phyloP scores from a whole-genome alignment of 2,888 invertebrate species.

The Caenorhabditis uteleia region DNA sequence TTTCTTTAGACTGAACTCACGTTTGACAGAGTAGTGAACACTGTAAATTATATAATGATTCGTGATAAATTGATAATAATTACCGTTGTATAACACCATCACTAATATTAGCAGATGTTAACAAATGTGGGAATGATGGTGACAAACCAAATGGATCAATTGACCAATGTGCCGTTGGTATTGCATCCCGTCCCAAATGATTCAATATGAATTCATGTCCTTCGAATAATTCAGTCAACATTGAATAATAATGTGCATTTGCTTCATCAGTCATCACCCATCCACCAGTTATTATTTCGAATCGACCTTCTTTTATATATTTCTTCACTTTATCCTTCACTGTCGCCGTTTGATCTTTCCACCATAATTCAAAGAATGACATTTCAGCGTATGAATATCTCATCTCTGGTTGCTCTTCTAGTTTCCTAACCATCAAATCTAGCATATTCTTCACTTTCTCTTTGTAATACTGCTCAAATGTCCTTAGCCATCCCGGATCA shows the following conservation, averaged over 20 bases:
- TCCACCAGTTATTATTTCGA: conserved; percentile 95
- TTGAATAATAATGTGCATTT: conserved; percentile 88
- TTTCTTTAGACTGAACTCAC: no score
- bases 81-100: conserved; percentile 84
- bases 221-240: conserved; percentile 86
- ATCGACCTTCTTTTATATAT: conserved; percentile 77
- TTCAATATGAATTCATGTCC: conserved; percentile 92
- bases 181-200: conserved; percentile 80
- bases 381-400: conserved; percentile 98
- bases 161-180: conserved; percentile 78
- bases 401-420: conserved; percentile 83
- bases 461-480: conserved; percentile 89
- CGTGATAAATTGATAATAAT: not conserved
- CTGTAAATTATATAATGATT: conserved; percentile 78
- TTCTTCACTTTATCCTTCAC: conserved; percentile 74
- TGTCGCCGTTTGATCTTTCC: conserved; percentile 78
- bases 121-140: conserved; percentile 82
- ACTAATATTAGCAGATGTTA: conserved; percentile 82
- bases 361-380: conserved; percentile 91
- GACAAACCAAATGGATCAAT: conserved; percentile 94
- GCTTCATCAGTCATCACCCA: conserved; percentile 99
- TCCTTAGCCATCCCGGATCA: conserved; percentile 98
- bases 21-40: no score
- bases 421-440: no score
- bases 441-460: conserved; percentile 88